Evolutionary conservation across 2,113 vertebrate species (phyloP), one percentile per base, ranked within the genome.

Genomic region (Camelus bactrianus): DNA sequence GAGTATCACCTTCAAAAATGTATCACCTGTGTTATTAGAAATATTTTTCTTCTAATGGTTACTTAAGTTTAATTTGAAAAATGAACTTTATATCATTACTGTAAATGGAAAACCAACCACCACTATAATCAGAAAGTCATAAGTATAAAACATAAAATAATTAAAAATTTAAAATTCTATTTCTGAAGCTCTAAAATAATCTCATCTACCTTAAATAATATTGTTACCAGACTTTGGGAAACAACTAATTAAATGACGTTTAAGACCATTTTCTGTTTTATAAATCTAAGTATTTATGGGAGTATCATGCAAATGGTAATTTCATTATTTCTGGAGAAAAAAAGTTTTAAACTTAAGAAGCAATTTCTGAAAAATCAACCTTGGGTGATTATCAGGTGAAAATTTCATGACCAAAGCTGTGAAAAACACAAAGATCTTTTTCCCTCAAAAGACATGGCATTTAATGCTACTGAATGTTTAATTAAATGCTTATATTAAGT

Each of bases 391-490:
- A 91, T 85, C 32, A 97, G 92, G 38, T 30, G 82, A 4, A 30
- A 96, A n/a, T 58, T 70, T 81, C 62, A 89, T 84, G 2, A 26
- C 75, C 32, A 64, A 92, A 85, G 64, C 46, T 56, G n/a, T 81
- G 87, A 62, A 50, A 62, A 94, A 58, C 2, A 77, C 3, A 80
- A 64, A 35, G 11, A 10, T 19, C 35, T 42, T 42, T 67, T 30
- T 26, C 35, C 7, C 30, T 30, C 14, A 62, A 64, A 62, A 65
- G 26, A 85, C 70, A 38, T 3, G 16, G 7, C 19, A 87, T 97
- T 98, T 97, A 97, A 96, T 96, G 30, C 65, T 91, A 89, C 46
- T 92, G 75, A 72, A 75, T 56, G 72, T 67, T n/a, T 64, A 52
- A 97, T 94, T 30, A 73, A 91, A 96, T 75, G 2, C 5, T 86